Evolutionary conservation across 2,888 invertebrate species (phyloP), one percentile per base, ranked within the genome.

Genomic region (Saturnia japonica): DNA sequence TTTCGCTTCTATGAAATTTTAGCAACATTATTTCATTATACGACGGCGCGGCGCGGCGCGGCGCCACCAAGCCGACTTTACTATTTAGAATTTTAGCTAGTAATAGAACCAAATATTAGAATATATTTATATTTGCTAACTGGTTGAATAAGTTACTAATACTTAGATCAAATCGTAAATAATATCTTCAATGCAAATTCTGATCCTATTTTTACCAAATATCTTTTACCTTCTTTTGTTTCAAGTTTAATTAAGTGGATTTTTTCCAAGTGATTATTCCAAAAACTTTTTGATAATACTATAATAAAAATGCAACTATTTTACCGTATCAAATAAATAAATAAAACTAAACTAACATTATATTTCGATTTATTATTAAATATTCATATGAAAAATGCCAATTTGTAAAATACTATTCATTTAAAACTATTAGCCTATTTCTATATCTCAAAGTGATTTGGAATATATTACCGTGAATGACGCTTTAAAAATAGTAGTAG

Each of bases 1-100:
- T 12, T 67, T 28, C 40, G 67, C 45, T 25, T 67, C 43, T 71
- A 66, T 68, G 68, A 66, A 71, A 66, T 34, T 64, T 71, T 71
- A 72, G 47, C 69, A 75, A 71, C 71, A 74, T 74, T 71, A 74
- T 71, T 60, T 75, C 72, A 74, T 72, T 71, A 71, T 71, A 70
- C 72, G 73, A 72, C 71, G 69, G 68, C 66, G 64, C 71, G 69
- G 69, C 66, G 64, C 71, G 69, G 68, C 66, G 64, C 71, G 69
- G 69, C 66, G 64, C 25, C 25, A 14, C 12, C 2, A 64, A 40
- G 19, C 25, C 6, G 57, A 60, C 28, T 28, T n/a, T 25, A 25
- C 57, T 60, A 28, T 60, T 60, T 60, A 28, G 57, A 60, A 60
- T 12, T 60, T 25, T 60, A 60, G 25, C 12, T 1, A 25, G 57